Conservation (phyloP, 2,888 invertebrate genomes). For the Priocnemis perturbator region DNA sequence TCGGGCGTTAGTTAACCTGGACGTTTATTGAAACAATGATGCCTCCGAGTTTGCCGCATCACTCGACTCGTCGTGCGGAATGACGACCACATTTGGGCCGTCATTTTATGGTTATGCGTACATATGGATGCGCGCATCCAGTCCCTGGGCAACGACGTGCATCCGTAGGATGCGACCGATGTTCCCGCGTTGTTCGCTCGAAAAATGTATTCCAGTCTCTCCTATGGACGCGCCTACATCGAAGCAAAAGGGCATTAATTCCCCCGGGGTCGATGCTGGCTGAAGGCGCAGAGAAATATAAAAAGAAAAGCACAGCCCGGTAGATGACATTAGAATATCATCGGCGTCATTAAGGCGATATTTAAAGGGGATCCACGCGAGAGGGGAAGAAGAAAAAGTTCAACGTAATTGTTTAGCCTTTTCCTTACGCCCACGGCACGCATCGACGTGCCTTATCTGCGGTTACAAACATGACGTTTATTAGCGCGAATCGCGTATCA, state of each 20-base stretch:
- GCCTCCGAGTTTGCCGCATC: constrained; percentile 17
- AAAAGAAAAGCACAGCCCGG: constrained; percentile 10
- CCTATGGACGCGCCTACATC: constrained; percentile 43
- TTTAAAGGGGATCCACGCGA: constrained; percentile 10
- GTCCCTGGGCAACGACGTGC: constrained; percentile 13
- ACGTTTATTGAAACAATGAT: constrained; percentile 45
- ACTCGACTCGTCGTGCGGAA: constrained; percentile 34
- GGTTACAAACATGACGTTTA: not conserved
- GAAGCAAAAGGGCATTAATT: constrained; percentile 40
- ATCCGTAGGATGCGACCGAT: constrained; percentile 32
- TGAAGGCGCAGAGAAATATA: constrained; percentile 9
- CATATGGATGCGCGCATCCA: constrained; percentile 52
- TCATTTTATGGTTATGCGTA: constrained; percentile 58
- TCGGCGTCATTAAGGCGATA: constrained; percentile 40
- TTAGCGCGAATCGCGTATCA: constrained; percentile 3
- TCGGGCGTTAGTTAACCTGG: constrained; percentile 1
- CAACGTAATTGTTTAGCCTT: too few relatives aligned
- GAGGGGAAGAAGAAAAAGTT: not conserved
- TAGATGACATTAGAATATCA: constrained; percentile 52
- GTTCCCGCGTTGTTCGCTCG: constrained; percentile 20
- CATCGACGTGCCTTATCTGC: too few relatives aligned
- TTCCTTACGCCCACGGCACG: too few relatives aligned
- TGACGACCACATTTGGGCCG: constrained; percentile 59
- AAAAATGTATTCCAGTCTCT: constrained; percentile 35
- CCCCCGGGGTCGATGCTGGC: constrained; percentile 14